Evolutionary conservation across 1,140 invertebrate genomes (phyloP), one percentile per base, ranked within the genome.

Genomic region (Leguminivora glycinivorella): DNA sequence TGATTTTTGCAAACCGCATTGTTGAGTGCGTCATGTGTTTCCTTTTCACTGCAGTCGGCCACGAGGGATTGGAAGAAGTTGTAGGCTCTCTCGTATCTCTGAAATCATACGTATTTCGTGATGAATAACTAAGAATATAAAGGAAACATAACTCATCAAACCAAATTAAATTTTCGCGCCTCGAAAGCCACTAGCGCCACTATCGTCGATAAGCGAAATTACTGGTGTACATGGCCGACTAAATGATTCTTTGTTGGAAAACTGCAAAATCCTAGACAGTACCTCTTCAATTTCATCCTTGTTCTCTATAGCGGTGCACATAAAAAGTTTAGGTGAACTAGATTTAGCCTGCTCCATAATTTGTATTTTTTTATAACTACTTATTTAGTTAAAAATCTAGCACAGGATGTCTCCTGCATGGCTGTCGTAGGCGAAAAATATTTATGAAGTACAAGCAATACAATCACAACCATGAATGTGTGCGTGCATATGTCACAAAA

Each of bases 1-100:
- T 97, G 96, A 76, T 95, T 95, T 82, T 98, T 98, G 82, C 96
- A 96, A 60, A 97, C 95, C 38, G 96, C 95, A 91, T 95, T 97
- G 83, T 96, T 98, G 10, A 99, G 92, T 10, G 95, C 95, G 91
- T 99, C 98, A 84, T 98, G 97, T 72, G 96, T 95, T 92, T 99
- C 98, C 87, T 98, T 97, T 85, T 99, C 98, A 70, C 96, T 97
- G 71, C 97, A 93, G 70, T 96, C 97, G 69, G 94, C 92, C 26
- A 95, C 95, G 73, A 98, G 90, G 77, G 93, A 94, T 87, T 96
- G 95, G 68, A 98, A 92, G 79, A 93, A 94, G 72, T 92, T 92
- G 88, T 96, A 96, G 78, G 96, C 96, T 83, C 95, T 94, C 86
- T 98, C 97, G 80, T 97, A 96, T 94, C 97, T 97, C 97, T 98